Percentiles rank a stretch among this genome's conserved stretches.
Conservation (phyloP, 2,888 invertebrate species). For the Mythimna lalbum region DNA sequence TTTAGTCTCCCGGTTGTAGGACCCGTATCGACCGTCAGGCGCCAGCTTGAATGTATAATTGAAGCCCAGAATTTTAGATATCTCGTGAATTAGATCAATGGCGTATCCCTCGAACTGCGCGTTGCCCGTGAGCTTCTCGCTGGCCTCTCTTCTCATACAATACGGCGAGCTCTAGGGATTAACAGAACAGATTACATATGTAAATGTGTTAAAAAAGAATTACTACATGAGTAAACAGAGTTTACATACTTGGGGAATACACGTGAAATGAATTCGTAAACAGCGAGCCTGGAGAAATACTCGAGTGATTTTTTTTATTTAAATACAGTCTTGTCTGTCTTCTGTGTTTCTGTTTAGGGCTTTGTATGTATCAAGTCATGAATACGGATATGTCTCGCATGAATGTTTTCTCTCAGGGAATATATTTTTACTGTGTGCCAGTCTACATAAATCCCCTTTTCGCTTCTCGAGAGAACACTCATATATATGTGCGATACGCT, state of each 20-base stretch:
- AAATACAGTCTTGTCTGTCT: conserved; percentile 64
- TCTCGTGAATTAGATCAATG: conserved; percentile 98
- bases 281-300: conserved; percentile 55
- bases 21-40: conserved; percentile 96
- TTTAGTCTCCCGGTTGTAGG: conserved; percentile 94
- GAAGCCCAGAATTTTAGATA: conserved; percentile 96
- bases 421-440: conserved; percentile 73
- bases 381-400: conserved; percentile 70
- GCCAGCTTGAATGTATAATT: conserved; percentile 96
- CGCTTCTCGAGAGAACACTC: conserved; percentile 69
- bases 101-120: conserved; percentile 98
- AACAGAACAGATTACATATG: conserved; percentile 68
- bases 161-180: conserved; percentile 97
- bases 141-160: conserved; percentile 97
- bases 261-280: conserved; percentile 67
- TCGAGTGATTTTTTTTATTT: conserved; percentile 61
- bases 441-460: conserved; percentile 73
- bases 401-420: conserved; percentile 71
- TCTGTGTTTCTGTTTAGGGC: conserved; percentile 57
- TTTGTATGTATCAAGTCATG: conserved; percentile 67
- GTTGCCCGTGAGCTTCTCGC: conserved; percentile 96
- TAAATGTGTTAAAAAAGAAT: conserved; percentile 64
- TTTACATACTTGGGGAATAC: conserved; percentile 62
- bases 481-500: conserved; percentile 74
- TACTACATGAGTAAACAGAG: conserved; percentile 61